Conservation (phyloP, 2,797 vertebrate genomes). For the Ibycter americanus region DNA sequence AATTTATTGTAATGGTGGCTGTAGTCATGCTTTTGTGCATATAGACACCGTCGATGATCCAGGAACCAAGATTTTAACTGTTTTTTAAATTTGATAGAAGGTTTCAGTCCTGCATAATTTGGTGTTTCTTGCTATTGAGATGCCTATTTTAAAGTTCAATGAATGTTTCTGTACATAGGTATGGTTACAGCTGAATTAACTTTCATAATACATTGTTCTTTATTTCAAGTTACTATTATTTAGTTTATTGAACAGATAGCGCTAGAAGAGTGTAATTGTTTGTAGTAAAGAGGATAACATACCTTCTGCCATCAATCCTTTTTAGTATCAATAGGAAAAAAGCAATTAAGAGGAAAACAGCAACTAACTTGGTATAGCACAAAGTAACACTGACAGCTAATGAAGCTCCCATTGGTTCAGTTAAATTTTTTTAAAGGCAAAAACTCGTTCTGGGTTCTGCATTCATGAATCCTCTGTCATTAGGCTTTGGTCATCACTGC, state of each 20-base stretch:
- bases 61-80: background rate
- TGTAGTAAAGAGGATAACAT: background rate
- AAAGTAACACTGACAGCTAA: background rate
- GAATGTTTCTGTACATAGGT: background rate
- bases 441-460: background rate
- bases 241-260: background rate
- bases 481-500: background rate
- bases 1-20: background rate
- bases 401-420: background rate
- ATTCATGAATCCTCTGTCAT: background rate
- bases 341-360: background rate
- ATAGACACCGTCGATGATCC: background rate
- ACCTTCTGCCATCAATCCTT: background rate
- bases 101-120: background rate
- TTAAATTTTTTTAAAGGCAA: background rate
- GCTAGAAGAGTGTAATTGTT: background rate
- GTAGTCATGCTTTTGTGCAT: no score
- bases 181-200: background rate
- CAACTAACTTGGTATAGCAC: background rate
- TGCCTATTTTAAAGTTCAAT: background rate
- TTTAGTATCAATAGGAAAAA: background rate
- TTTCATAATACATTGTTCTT: background rate
- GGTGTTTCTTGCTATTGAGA: background rate
- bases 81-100: background rate
- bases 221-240: conserved; percentile 54